Evolutionary conservation across 2,797 vertebrate genomes (phyloP).

Genomic region (Danio choprae): DNA sequence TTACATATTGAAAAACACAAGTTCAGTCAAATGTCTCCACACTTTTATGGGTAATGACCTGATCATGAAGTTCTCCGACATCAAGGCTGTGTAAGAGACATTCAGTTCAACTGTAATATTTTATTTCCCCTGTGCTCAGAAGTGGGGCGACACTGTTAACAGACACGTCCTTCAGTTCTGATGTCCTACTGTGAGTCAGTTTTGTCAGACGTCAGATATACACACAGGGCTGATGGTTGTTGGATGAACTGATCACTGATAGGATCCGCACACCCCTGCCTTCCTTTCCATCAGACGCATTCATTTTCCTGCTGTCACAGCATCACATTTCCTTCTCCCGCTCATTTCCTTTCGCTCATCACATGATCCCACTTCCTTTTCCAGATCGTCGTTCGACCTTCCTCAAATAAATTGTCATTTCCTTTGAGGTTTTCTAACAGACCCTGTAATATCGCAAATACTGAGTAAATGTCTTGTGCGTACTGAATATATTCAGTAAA

Average conservation of each 20-base stretch:
- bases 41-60: background rate
- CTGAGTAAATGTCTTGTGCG: background rate
- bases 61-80: background rate
- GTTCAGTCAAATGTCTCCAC: background rate
- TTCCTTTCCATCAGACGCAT: constrained; percentile 18
- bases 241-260: constrained; percentile 8
- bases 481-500: background rate
- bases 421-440: background rate
- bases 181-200: background rate
- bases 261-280: constrained; percentile 15
- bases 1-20: background rate
- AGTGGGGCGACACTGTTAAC: background rate
- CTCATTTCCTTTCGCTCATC: constrained; percentile 50
- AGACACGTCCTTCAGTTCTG: constrained; percentile 27
- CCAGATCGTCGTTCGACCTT: constrained; percentile 5
- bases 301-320: constrained; percentile 50
- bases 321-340: constrained; percentile 14
- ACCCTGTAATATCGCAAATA: background rate
- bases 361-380: constrained; percentile 49
- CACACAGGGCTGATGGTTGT: background rate
- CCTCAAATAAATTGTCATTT: background rate
- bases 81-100: background rate
- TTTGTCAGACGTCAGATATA: constrained; percentile 2
- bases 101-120: background rate
- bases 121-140: background rate